A percentile compares a stretch with the other conserved stretches of the same genome.
These are phyloP conservation scores for Thrips palmi DNA, from an alignment of 1,140 invertebrate species.

Conservation along the genomic window DNA sequence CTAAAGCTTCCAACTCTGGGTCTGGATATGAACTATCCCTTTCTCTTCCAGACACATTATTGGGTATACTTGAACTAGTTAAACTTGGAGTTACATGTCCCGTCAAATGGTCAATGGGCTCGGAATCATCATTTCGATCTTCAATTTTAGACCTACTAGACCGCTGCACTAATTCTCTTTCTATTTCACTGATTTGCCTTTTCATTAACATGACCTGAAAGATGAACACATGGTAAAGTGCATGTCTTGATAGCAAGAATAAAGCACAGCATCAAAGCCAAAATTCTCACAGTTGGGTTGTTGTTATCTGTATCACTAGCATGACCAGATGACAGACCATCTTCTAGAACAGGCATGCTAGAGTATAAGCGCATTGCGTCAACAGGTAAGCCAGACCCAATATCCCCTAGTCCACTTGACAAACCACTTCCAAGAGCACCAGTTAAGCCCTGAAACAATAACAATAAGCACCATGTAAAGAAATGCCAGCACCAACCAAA, in stretches of 20 bases:
- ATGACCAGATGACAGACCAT: constrained; percentile 79
- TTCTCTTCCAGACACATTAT: not conserved
- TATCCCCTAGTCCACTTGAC: constrained; percentile 13
- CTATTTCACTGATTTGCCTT: constrained; percentile 51
- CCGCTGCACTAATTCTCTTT: constrained; percentile 47
- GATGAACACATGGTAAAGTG: constrained; percentile 1
- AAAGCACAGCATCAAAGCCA: not conserved
- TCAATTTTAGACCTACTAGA: constrained; percentile 12
- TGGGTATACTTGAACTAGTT: not conserved
- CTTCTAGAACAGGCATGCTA: constrained; percentile 87
- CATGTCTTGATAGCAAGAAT: not conserved
- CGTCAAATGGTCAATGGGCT: constrained; percentile 6
- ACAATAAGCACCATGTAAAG: no score
- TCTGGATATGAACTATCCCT: constrained; percentile 10
- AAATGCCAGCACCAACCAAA: no score
- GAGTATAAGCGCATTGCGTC: constrained; percentile 35
- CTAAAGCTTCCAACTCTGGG: constrained; percentile 17
- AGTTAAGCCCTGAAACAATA: constrained; percentile 29
- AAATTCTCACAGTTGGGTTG: constrained; percentile 30
- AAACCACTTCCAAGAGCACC: constrained; percentile 28
- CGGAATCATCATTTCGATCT: constrained; percentile 7
- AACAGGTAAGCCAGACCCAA: constrained; percentile 23
- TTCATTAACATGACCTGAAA: constrained; percentile 42
- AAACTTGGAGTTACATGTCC: constrained; percentile 1
- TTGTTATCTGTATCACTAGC: constrained; percentile 83